Percentiles rank a stretch among this genome's conserved stretches.
phyloP scores from a whole-genome alignment of 2,113 vertebrate genomes.

The Pheucticus melanocephalus region DNA sequence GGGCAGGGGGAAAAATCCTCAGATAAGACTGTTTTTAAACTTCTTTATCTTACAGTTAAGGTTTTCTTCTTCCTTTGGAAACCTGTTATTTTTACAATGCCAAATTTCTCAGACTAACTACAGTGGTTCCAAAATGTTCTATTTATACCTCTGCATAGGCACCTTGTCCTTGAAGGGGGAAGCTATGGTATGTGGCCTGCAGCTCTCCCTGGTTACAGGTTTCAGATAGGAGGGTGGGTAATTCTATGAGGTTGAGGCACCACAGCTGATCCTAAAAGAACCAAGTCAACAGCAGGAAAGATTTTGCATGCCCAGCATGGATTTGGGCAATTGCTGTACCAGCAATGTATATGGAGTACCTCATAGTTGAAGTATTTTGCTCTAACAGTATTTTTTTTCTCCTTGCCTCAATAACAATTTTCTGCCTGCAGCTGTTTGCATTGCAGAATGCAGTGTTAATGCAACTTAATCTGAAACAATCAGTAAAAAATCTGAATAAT shows the following conservation, averaged over 20 bases:
- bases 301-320: not conserved
- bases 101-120: not conserved
- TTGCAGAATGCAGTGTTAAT: not conserved
- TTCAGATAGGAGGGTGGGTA: not conserved
- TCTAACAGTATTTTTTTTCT: not conserved
- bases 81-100: not conserved
- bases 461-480: not conserved
- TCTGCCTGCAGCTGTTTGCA: not conserved
- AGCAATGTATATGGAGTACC: not conserved
- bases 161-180: not conserved
- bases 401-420: not conserved
- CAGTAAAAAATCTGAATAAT: not conserved
- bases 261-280: not conserved
- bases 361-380: not conserved
- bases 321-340: not conserved
- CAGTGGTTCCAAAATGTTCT: not conserved
- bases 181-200: not conserved
- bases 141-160: not conserved
- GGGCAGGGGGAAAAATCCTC: not conserved
- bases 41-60: not conserved
- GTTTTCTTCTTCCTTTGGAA: not conserved
- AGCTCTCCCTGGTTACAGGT: fast-evolving
- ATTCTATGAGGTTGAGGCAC: not conserved
- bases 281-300: not conserved
- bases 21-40: not conserved